Evolutionary conservation across 2,113 vertebrate genomes (phyloP), one percentile per base, ranked within the genome.

Genomic region (Dipodomys spectabilis): DNA sequence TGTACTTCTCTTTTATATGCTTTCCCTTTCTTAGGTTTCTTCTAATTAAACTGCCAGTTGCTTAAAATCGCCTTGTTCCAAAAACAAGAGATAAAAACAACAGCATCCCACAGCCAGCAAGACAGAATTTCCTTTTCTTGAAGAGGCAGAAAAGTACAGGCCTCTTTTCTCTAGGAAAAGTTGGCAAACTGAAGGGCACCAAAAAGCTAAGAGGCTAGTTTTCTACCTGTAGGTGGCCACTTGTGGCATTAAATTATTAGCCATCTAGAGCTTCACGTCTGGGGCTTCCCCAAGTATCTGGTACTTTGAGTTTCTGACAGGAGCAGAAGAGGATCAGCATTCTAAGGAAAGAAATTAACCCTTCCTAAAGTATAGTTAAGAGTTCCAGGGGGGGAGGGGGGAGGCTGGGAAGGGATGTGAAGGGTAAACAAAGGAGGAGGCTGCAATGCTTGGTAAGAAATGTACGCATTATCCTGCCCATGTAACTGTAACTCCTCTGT

Each of bases 21-120:
- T n/a, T 62, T 64, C n/a, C 15, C 45, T 90, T 92, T 80, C 67
- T 45, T 57, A 27, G 69, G 39, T 28, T 73, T 80, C 78, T 93
- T 95, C 83, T 96, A 91, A 91, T 86, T 88, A 85, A 88, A 82
- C 32, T 30, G 15, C 22, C 49, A 89, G 81, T 89, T 90, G 22
- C 72, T 94, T 86, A 95, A 75, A 94, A 32, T 60, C 87, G 10
- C 30, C 18, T 22, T 23, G 30, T 86, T 32, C 71, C 75, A 78
- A 93, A 84, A 82, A 57, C 23, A 86, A 88, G 57, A 81, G 20
- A 75, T 90, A 71, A 35, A 80, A 2, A 45, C 44, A 73, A 57
- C 72, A 30, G 86, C 53, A 30, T 13, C 32, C 53, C 27, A 19
- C 8, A 80, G 39, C 39, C 88, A 45, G 16, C 15, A 45, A 74